Evolutionary conservation across 1,140 invertebrate genomes (phyloP), one percentile per base, ranked within the genome.

Genomic region (Atopsyche davidsoni): DNA sequence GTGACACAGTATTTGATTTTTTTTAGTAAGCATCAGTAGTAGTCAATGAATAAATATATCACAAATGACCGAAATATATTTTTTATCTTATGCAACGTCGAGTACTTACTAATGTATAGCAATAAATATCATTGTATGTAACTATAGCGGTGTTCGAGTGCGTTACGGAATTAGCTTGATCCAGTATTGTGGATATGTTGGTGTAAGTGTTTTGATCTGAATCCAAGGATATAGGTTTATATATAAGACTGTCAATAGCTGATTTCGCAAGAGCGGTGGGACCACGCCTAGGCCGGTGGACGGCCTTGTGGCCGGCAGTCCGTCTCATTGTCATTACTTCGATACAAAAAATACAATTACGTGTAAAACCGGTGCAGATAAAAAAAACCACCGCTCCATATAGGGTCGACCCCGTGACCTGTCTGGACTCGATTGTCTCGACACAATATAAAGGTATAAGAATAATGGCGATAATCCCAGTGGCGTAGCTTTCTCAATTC

Each of bases 271-370:
- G 7, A 34, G 32, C 16, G 32, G 16, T n/a, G 6, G 31, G 44
- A 24, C 44, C 44, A 46, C 44, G 32, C 44, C 44, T 32, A 9
- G 32, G 22, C 32, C 32, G 23, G 22, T 35, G 17, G 32, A 11
- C 36, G 44, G 32, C 44, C 44, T 46, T 46, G 16, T 19, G 3
- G 18, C 44, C 32, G 32, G 32, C 16, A 46, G 43, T 35, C 43
- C 43, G 43, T 46, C 31, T 46, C 43, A 46, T 46, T 46, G 44
- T 46, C 44, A 21, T 4, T 34, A 18, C 16, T 17, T 3, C 18
- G 17, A 21, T 22, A 24, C 40, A 40, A 2, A n/a, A n/a, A 32
- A n/a, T 32, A 32, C 4, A n/a, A 32, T 32, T 32, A n/a, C n/a
- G n/a, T n/a, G n/a, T n/a, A n/a, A n/a, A n/a, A n/a, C n/a, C n/a